Evolutionary conservation across 92 coral and sea anemone species (phyloP).

Genomic region (Actinernus sp.): DNA sequence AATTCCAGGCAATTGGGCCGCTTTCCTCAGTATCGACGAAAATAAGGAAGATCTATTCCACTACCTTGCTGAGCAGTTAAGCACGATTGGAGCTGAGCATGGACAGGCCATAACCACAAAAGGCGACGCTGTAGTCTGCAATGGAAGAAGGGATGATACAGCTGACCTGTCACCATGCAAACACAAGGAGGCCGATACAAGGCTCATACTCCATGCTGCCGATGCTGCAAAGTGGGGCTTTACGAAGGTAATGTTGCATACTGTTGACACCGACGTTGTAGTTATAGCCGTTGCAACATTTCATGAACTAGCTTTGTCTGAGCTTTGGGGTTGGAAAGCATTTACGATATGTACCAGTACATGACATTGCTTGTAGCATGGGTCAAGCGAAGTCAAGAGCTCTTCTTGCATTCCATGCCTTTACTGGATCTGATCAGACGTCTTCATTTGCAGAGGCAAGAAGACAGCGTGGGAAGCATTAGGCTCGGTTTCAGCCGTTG

Average conservation of each 20-base stretch:
- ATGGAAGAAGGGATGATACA: slow-evolving; percentile 20
- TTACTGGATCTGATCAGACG: slow-evolving; percentile 66
- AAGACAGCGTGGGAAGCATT: slow-evolving; percentile 79
- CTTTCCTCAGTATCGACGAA: slow-evolving; percentile 54
- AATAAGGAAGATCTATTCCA: slow-evolving; percentile 49
- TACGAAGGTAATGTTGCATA: slow-evolving; percentile 14
- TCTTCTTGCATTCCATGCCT: too few relatives aligned
- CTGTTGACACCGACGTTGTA: slow-evolving; percentile 65
- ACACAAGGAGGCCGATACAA: slow-evolving; percentile 34
- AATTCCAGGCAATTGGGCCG: slow-evolving; percentile 66
- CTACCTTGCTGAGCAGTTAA: slow-evolving; percentile 33
- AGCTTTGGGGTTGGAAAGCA: slow-evolving; percentile 71
- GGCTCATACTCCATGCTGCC: slow-evolving; percentile 22
- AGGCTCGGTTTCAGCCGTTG: too few relatives aligned
- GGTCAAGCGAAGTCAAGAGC: slow-evolving; percentile 51
- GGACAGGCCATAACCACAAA: slow-evolving; percentile 13
- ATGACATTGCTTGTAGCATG: slow-evolving; percentile 28
- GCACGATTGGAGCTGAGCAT: slow-evolving; percentile 17
- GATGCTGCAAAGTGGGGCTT: slow-evolving; percentile 19
- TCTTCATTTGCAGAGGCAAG: slow-evolving; percentile 63
- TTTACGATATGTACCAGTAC: slow-evolving; percentile 44
- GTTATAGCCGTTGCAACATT: slow-evolving; percentile 29
- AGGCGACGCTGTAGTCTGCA: slow-evolving; percentile 15
- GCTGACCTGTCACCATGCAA: slow-evolving; percentile 47
- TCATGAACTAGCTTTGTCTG: slow-evolving; percentile 15